phyloP scores from a whole-genome alignment of 2,888 invertebrate species.

The Chymomyza amoena region DNA sequence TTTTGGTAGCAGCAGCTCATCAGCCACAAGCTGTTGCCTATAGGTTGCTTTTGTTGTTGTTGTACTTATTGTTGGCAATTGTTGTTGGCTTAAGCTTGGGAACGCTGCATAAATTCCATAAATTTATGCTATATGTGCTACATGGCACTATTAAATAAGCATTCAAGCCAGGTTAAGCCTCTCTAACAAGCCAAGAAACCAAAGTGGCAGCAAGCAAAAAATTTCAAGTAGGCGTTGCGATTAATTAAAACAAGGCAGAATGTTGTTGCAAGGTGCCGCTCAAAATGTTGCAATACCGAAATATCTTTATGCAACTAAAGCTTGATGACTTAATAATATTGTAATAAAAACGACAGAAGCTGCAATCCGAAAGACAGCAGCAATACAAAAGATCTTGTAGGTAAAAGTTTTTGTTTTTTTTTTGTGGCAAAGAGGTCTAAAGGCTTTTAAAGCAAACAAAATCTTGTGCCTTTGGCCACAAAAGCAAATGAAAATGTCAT shows the following conservation, averaged over 20 bases:
- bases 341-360: neutral
- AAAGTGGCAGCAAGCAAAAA: neutral
- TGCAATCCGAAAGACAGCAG: neutral
- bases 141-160: neutral
- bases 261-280: conserved; percentile 1
- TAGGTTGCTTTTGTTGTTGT: neutral
- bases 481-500: conserved; percentile 36
- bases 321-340: conserved; percentile 54
- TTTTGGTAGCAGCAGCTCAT: neutral
- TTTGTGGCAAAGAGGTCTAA: conserved; percentile 11
- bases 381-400: neutral
- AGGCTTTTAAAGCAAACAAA: neutral
- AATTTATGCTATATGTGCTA: conserved; percentile 18
- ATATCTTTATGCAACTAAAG: conserved; percentile 12
- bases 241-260: neutral
- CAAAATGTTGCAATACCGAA: conserved; percentile 30
- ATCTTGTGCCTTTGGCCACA: neutral
- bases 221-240: neutral
- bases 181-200: neutral
- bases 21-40: neutral
- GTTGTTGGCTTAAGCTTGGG: conserved; percentile 42
- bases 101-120: conserved; percentile 65
- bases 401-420: neutral
- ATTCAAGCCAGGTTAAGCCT: neutral
- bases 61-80: conserved; percentile 18